Conservation (phyloP, 2,888 invertebrate genomes). For the Caenorhabditis panamensis region DNA sequence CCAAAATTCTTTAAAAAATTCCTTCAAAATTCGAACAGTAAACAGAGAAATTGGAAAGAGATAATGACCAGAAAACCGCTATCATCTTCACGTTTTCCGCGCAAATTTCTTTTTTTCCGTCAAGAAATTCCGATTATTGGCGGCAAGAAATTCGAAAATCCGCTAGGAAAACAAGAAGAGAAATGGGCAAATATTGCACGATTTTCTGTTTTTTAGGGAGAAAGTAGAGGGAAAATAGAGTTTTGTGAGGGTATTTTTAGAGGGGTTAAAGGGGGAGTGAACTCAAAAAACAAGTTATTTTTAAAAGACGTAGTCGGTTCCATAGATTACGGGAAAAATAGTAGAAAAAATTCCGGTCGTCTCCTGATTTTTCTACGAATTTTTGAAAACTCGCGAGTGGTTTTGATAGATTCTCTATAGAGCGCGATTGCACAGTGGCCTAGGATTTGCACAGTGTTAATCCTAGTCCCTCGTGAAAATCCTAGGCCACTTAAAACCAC, state of each 20-base stretch:
- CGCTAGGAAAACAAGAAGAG: constrained; percentile 37
- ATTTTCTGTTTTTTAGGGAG: constrained; percentile 2
- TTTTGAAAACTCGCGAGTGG: no score
- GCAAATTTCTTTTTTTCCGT: neutral
- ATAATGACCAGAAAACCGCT: constrained; percentile 4
- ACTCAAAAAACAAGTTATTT: no score
- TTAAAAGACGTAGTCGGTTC: no score
- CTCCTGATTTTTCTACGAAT: no score
- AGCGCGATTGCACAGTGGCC: no score
- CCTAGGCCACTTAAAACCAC: no score
- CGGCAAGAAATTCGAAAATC: constrained; percentile 1
- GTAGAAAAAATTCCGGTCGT: no score
- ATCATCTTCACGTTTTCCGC: neutral
- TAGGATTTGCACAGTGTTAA: no score
- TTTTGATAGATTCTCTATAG: no score
- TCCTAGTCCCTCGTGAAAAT: no score
- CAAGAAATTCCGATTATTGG: neutral
- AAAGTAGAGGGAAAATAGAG: neutral
- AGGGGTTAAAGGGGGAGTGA: no score
- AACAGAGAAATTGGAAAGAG: neutral
- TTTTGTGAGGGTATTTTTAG: neutral
- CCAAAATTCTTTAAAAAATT: neutral
- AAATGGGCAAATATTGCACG: constrained; percentile 14
- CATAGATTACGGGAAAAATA: no score
- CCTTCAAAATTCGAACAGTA: neutral